These are phyloP conservation scores for Megaptera novaeangliae DNA, from an alignment of 2,113 vertebrate species.

Conservation along the genomic window DNA sequence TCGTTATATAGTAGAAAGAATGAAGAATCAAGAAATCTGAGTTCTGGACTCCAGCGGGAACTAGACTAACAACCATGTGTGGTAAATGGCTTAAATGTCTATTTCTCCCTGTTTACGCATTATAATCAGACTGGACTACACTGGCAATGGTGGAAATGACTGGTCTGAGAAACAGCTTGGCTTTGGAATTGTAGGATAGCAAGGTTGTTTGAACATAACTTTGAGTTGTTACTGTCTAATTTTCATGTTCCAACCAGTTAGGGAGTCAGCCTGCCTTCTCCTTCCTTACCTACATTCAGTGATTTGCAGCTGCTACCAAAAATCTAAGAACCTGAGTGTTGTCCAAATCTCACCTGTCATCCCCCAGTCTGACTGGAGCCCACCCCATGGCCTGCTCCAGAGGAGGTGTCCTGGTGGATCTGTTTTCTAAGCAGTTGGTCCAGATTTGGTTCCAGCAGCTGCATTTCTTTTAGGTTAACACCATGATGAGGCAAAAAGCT, in stretches of 20 bases:
- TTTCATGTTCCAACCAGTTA: not conserved
- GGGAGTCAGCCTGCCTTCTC: not conserved
- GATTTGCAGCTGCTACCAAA: not conserved
- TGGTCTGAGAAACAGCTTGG: not conserved
- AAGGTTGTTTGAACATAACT: not conserved
- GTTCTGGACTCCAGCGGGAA: not conserved
- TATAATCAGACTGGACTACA: not conserved
- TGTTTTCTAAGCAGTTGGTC: not conserved
- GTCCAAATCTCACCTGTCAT: not conserved
- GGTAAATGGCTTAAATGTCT: not conserved
- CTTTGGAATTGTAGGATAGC: not conserved
- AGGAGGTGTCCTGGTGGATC: not conserved
- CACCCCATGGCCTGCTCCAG: not conserved
- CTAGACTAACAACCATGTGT: not conserved
- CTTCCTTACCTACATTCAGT: not conserved
- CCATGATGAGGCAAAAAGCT: not conserved
- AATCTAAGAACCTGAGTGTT: not conserved
- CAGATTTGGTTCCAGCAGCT: slow-evolving; percentile 4
- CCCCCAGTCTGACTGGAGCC: not conserved
- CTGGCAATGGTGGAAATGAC: not conserved
- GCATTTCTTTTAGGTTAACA: slow-evolving; percentile 9
- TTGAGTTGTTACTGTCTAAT: not conserved
- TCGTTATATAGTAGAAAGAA: not conserved
- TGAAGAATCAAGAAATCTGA: not conserved
- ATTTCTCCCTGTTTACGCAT: not conserved